Conservation (phyloP, 2,888 invertebrate genomes). For the Didymodactylos carnosus region DNA sequence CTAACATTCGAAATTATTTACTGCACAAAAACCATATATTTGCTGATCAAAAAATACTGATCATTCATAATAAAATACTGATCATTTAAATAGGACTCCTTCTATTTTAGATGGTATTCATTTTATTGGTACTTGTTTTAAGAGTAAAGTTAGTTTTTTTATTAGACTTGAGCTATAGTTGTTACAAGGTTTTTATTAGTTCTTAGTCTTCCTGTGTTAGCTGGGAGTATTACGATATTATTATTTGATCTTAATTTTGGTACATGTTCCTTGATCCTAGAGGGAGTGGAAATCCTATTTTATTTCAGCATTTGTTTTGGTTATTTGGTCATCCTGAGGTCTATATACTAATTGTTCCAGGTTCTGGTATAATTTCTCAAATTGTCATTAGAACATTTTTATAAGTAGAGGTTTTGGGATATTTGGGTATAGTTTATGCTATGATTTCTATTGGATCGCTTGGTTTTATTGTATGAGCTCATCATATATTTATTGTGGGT, state of each 20-base stretch:
- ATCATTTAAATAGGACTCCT: too few species aligned
- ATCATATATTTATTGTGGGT: slow-evolving; percentile 64
- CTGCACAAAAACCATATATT: too few species aligned
- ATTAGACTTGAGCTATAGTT: slow-evolving; percentile 48
- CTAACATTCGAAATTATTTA: too few species aligned
- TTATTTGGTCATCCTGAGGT: slow-evolving; percentile 71
- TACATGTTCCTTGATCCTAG: slow-evolving; percentile 57
- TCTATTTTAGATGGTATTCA: slow-evolving; percentile 57
- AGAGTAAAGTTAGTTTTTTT: slow-evolving; percentile 44
- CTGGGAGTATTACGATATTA: slow-evolving; percentile 58
- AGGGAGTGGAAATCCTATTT: slow-evolving; percentile 57
- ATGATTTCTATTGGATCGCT: slow-evolving; percentile 58
- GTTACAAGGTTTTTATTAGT: slow-evolving; percentile 48
- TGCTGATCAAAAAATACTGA: too few species aligned
- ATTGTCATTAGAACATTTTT: slow-evolving; percentile 44
- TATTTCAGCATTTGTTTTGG: slow-evolving; percentile 66
- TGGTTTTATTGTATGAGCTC: slow-evolving; percentile 64
- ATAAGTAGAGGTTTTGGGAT: slow-evolving; percentile 50
- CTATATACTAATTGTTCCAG: slow-evolving; percentile 63
- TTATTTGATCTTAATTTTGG: slow-evolving; percentile 59
- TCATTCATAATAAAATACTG: too few species aligned
- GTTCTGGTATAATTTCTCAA: slow-evolving; percentile 60
- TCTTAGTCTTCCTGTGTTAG: slow-evolving; percentile 52
- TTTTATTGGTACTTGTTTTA: slow-evolving; percentile 56
- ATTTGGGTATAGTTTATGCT: slow-evolving; percentile 59